A percentile compares a stretch with the other conserved stretches of the same genome.
phyloP scores from a whole-genome alignment of 2,888 invertebrate genomes.

The Aphodius sticticus region DNA sequence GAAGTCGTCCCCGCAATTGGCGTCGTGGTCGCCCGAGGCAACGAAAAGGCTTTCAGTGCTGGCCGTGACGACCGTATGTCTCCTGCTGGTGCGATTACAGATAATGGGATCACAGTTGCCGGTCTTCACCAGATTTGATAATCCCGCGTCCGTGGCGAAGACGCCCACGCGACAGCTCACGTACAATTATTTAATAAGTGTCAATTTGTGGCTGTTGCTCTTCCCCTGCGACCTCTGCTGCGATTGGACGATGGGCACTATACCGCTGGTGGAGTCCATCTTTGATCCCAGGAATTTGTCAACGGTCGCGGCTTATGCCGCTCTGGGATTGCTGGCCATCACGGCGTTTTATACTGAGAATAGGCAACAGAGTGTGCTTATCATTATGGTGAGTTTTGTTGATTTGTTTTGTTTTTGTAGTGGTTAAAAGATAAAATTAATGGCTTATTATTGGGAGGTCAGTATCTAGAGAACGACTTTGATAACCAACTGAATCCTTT shows the following conservation, averaged over 20 bases:
- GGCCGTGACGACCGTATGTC: slow-evolving; percentile 77
- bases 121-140: slow-evolving; percentile 96
- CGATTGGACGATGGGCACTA: slow-evolving; percentile 99
- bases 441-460: too few relatives aligned
- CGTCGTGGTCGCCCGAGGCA: slow-evolving; percentile 70
- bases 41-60: slow-evolving; percentile 83
- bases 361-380: slow-evolving; percentile 69
- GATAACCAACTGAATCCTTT: too few relatives aligned
- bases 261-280: slow-evolving; percentile 83
- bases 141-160: slow-evolving; percentile 91
- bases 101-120: slow-evolving; percentile 97
- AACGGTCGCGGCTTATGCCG: slow-evolving; percentile 74
- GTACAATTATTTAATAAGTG: slow-evolving; percentile 89
- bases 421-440: background rate
- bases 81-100: slow-evolving; percentile 85
- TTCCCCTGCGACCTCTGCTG: slow-evolving; percentile 92
- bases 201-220: slow-evolving; percentile 90
- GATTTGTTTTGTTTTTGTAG: background rate
- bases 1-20: slow-evolving; percentile 63
- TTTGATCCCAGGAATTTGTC: slow-evolving; percentile 83
- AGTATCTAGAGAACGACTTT: too few relatives aligned
- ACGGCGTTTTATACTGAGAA: slow-evolving; percentile 67
- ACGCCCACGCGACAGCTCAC: slow-evolving; percentile 89
- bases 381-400: slow-evolving; percentile 70
- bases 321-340: slow-evolving; percentile 67